Percentiles rank a stretch among this genome's conserved stretches.
Evolutionary conservation across 2,113 vertebrate species (phyloP).

Genomic region (Chaetodon auriga): DNA sequence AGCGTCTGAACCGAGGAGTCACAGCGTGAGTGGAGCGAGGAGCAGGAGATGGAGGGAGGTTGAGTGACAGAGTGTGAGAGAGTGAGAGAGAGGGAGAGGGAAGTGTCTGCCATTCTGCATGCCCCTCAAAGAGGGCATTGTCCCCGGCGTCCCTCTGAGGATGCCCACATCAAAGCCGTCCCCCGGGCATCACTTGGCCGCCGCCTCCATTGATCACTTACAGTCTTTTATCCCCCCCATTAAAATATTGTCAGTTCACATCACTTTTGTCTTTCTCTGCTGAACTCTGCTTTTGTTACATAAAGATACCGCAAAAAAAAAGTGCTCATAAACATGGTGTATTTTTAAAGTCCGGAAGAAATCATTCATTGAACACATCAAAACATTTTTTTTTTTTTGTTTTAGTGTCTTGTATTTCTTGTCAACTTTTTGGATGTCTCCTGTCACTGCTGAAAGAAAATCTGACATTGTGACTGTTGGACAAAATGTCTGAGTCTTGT

Average conservation of each 20-base stretch:
- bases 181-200: constrained; percentile 87
- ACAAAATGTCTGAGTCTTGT: not conserved
- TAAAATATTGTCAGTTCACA: constrained; percentile 88
- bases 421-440: not conserved
- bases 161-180: constrained; percentile 88
- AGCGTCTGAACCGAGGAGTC: constrained; percentile 25
- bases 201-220: constrained; percentile 92
- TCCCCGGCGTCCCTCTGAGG: constrained; percentile 84
- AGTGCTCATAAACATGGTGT: constrained; percentile 35
- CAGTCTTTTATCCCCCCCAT: constrained; percentile 87
- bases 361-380: not conserved
- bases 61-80: constrained; percentile 60
- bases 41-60: constrained; percentile 39
- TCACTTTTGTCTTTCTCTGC: constrained; percentile 86
- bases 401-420: not conserved
- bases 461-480: not conserved
- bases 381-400: not conserved
- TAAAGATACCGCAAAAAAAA: constrained; percentile 75
- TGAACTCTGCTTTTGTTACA: constrained; percentile 82
- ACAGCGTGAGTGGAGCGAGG: constrained; percentile 30
- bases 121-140: constrained; percentile 88
- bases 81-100: constrained; percentile 48
- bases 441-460: not conserved
- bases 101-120: constrained; percentile 82
- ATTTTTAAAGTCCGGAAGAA: constrained; percentile 26